Percentiles rank a stretch among this genome's conserved stretches.
Conservation (phyloP, 2,888 invertebrate species). For the Hedychridium roseum region DNA sequence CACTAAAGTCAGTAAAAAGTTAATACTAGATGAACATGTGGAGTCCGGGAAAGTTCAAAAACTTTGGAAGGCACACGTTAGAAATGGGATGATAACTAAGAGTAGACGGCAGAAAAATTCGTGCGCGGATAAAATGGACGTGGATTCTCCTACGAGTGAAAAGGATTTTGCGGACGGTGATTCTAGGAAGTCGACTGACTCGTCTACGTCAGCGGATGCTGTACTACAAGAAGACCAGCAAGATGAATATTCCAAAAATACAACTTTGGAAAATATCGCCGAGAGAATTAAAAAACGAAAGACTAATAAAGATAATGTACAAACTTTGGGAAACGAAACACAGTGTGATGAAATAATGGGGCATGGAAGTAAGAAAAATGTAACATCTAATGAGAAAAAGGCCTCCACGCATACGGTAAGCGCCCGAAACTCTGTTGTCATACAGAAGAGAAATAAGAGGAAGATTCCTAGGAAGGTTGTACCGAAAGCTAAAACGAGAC, state of each 20-base stretch:
- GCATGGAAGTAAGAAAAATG: too few relatives aligned
- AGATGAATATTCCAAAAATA: slow-evolving; percentile 16
- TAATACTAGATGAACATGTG: slow-evolving; percentile 36
- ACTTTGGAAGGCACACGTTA: slow-evolving; percentile 26
- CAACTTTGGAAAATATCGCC: slow-evolving; percentile 54
- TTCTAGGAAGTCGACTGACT: slow-evolving; percentile 16
- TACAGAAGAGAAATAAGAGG: slow-evolving; percentile 24
- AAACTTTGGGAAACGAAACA: too few relatives aligned
- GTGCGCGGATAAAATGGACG: slow-evolving; percentile 22
- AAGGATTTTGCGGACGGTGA: slow-evolving; percentile 22
- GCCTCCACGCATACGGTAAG: slow-evolving; percentile 4
- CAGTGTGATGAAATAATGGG: too few relatives aligned
- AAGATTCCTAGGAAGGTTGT: slow-evolving; percentile 20
- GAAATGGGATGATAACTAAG: slow-evolving; percentile 35
- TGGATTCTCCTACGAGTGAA: slow-evolving; percentile 4
- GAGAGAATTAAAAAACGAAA: slow-evolving; percentile 58
- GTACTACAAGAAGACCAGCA: slow-evolving; percentile 11
- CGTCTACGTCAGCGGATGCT: slow-evolving; percentile 9
- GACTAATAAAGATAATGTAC: slow-evolving; percentile 36
- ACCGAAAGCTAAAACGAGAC: slow-evolving; percentile 24
- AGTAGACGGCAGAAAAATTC: slow-evolving; percentile 26
- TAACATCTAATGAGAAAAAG: not conserved
- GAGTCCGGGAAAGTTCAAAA: slow-evolving; percentile 29
- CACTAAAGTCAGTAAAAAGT: slow-evolving; percentile 49
- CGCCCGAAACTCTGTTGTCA: slow-evolving; percentile 15